Evolutionary conservation across 2,113 vertebrate genomes (phyloP).

Genomic region (Hepsetus odoe): DNA sequence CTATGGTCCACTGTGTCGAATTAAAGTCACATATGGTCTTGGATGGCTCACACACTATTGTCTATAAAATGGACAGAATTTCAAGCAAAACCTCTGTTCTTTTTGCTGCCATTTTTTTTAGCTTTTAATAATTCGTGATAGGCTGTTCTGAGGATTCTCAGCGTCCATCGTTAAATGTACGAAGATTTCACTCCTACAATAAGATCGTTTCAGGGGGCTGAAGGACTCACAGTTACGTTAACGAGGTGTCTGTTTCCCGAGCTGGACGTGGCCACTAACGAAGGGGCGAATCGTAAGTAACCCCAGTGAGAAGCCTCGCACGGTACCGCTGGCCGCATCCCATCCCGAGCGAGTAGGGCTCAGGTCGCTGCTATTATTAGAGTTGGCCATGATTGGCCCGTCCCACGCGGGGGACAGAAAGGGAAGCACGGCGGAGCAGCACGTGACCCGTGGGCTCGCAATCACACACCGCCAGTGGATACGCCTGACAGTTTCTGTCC

Average conservation of each 20-base stretch:
- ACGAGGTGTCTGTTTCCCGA: neutral
- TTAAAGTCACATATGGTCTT: too few relatives aligned
- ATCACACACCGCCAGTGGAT: neutral
- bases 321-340: neutral
- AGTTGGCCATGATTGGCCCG: neutral
- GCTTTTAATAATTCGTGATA: too few relatives aligned
- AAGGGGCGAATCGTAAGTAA: neutral
- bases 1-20: too few relatives aligned
- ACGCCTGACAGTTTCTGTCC: neutral
- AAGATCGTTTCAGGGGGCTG: too few relatives aligned
- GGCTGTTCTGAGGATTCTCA: too few relatives aligned
- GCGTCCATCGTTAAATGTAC: too few relatives aligned
- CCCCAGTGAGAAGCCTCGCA: neutral
- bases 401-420: neutral
- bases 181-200: too few relatives aligned
- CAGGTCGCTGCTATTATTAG: conserved; percentile 23
- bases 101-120: too few relatives aligned
- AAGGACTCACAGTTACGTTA: too few relatives aligned
- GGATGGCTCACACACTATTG: too few relatives aligned
- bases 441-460: neutral
- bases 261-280: neutral
- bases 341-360: neutral
- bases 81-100: too few relatives aligned
- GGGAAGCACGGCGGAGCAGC: neutral
- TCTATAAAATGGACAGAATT: too few relatives aligned